Percentiles rank a stretch among this genome's conserved stretches.
Evolutionary conservation across 2,113 vertebrate genomes (phyloP).

Genomic region (Colius striatus): DNA sequence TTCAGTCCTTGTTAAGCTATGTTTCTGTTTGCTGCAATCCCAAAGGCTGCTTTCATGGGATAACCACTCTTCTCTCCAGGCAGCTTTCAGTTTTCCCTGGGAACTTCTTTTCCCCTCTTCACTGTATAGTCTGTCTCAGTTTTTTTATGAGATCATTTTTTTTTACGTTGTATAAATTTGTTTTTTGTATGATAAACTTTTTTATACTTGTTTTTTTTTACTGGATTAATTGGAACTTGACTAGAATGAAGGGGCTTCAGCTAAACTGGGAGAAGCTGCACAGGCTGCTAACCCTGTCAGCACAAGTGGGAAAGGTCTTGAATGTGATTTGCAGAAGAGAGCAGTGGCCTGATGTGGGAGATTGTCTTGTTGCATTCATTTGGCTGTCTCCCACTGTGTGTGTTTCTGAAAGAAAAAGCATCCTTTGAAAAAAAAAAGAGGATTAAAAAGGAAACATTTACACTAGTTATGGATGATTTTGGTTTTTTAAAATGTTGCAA

Average conservation of each 20-base stretch:
- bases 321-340: background rate
- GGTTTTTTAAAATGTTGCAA: background rate
- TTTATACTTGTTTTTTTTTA: conserved; percentile 22
- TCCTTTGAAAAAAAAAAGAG: conserved; percentile 1
- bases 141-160: background rate
- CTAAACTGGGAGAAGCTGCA: background rate
- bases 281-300: background rate
- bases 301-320: background rate
- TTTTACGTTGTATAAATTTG: background rate
- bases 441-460: conserved; percentile 23
- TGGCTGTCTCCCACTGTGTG: background rate
- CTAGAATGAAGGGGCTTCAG: background rate
- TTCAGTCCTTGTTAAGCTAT: background rate
- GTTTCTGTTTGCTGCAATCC: background rate
- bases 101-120: background rate
- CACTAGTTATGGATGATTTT: background rate
- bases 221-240: background rate
- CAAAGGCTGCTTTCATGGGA: background rate
- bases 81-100: conserved; percentile 6
- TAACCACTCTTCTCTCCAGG: background rate
- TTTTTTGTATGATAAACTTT: background rate
- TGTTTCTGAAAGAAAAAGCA: background rate
- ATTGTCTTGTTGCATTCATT: background rate
- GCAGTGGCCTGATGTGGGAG: accelerated
- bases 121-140: background rate